These are phyloP conservation scores for Lysandra bellargus DNA, from an alignment of 2,888 invertebrate genomes.

Conservation along the genomic window DNA sequence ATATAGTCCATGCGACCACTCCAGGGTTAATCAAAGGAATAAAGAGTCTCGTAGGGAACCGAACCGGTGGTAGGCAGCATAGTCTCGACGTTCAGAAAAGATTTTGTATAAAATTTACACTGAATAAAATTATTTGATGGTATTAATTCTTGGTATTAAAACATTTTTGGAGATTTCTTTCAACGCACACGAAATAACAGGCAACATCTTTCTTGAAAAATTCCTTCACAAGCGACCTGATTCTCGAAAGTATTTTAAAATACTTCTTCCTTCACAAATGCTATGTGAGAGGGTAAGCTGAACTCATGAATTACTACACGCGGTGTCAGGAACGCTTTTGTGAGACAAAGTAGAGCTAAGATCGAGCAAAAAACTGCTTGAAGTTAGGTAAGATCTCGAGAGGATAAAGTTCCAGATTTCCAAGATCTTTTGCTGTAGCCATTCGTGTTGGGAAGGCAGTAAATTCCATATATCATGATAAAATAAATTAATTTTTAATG, in stretches of 20 bases:
- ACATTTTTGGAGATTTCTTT: no score
- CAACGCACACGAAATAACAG: neutral
- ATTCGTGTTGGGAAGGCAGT: neutral
- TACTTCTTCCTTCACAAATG: conserved; percentile 1
- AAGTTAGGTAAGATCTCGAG: conserved; percentile 8
- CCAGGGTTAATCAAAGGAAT: no score
- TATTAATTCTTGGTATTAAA: no score
- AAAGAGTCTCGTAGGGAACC: no score
- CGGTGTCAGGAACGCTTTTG: conserved; percentile 9
- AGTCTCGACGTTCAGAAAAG: no score
- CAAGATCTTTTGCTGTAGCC: neutral
- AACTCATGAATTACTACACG: conserved; percentile 13
- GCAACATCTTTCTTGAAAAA: neutral
- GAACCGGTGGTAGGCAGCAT: no score
- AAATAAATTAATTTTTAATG: no score
- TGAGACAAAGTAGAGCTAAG: neutral
- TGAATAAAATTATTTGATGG: no score
- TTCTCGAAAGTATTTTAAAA: conserved; percentile 13
- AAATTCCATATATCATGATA: no score
- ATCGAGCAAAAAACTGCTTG: conserved; percentile 7
- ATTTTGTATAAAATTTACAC: no score
- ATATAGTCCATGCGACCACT: no score
- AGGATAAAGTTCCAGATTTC: conserved; percentile 2
- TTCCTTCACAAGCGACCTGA: neutral
- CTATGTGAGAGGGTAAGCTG: neutral